Base-by-base conservation (phyloP, 2,113 vertebrate genomes). In the Phrynosoma platyrhinos region DNA sequence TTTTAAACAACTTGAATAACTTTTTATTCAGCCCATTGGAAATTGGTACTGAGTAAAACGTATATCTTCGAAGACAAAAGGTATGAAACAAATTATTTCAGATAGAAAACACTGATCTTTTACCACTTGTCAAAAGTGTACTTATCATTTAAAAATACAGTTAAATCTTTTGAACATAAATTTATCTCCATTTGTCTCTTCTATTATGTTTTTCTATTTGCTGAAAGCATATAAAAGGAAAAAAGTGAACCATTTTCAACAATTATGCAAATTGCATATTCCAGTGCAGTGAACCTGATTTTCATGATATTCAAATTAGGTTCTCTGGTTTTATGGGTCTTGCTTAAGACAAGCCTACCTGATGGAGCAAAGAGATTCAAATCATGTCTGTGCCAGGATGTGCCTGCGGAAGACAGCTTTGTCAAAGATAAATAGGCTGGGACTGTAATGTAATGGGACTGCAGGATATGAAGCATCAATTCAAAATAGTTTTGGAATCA, bases 361-460 rank as follows among this genome's bases (percentile, higher is more conserved):
- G 74, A n/a, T 77, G 25, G 55, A 66, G 23, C 25, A 58, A 32
- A 32, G 10, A 32, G 27, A 79, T 27, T 36, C 64, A 86, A 79
- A 74, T 79, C 69, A 88, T 85, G 75, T 64, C 71, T 47, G 83
- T 74, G 47, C 47, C 20, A 25, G 77, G 78, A 81, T 30, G 88
- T 69, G 16, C 52, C 42, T 90, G 81, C 20, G 87, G 58, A 74
- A 77, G 71, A 81, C 30, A 76, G n/a, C 71, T 81, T 69, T 91
- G 78, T 85, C 87, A 20, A 0, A 64, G 77, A 78, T 40, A 79
- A 40, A 83, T 0, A 90, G 86, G 69, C 53, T 47, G 0, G 4
- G 0, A 0, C 42, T 86, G 72, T 68, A 12, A 0, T 30, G 53
- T 82, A 69, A 30, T 21, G 58, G 47, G 69, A 79, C 16, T 62